Evolutionary conservation across 2,797 vertebrate genomes (phyloP).

Genomic region (Glossophaga mutica): DNA sequence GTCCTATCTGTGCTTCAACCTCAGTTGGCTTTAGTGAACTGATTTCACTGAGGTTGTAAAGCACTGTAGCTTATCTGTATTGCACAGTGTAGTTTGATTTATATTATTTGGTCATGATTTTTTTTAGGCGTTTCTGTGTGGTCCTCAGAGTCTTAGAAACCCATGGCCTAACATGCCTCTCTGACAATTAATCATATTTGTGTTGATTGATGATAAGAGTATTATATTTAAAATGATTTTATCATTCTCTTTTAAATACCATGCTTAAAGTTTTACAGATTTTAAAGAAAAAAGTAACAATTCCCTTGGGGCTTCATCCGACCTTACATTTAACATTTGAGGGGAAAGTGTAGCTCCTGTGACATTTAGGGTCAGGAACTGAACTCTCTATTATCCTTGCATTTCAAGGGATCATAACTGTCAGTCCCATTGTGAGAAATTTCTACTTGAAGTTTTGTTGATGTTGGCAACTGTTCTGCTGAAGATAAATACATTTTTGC

Average conservation of each 20-base stretch:
- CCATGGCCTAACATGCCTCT: not conserved
- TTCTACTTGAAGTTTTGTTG: conserved; percentile 18
- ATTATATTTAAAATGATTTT: conserved; percentile 16
- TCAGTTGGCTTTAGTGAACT: not conserved
- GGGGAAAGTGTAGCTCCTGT: not conserved
- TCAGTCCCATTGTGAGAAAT: conserved; percentile 26
- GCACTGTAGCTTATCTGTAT: not conserved
- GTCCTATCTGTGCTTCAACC: not conserved
- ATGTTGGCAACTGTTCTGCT: conserved; percentile 39
- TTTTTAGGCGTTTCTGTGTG: conserved; percentile 28
- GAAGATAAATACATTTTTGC: conserved; percentile 44
- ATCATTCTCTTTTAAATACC: conserved; percentile 6
- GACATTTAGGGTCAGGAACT: conserved; percentile 40
- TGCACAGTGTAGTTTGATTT: not conserved
- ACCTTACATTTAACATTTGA: conserved; percentile 34
- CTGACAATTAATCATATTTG: not conserved
- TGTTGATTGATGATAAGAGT: not conserved
- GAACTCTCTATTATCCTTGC: conserved; percentile 49
- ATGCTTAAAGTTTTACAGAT: conserved; percentile 26
- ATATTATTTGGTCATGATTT: conserved; percentile 7
- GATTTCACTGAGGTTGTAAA: not conserved
- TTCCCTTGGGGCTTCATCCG: not conserved
- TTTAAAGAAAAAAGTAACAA: conserved; percentile 38
- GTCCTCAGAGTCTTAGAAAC: conserved; percentile 33
- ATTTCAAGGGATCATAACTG: conserved; percentile 48